Evolutionary conservation across 2,113 vertebrate species (phyloP).

Genomic region (Narcine bancroftii): DNA sequence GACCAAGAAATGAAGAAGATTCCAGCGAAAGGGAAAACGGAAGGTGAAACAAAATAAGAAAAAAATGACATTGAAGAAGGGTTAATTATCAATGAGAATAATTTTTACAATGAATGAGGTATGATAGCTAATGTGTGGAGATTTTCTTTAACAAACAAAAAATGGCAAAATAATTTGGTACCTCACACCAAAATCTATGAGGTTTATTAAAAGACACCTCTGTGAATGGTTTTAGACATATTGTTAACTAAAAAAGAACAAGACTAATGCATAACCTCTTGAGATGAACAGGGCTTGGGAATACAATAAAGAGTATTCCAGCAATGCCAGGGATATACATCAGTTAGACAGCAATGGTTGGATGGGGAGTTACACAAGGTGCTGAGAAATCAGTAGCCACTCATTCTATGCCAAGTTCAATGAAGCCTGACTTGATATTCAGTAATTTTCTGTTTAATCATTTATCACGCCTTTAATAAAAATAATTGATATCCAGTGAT

Average conservation of each 20-base stretch:
- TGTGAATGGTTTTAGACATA: constrained; percentile 1
- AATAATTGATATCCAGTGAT: constrained; percentile 33
- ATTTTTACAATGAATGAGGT: background rate
- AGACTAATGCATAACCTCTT: constrained; percentile 17
- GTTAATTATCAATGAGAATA: background rate
- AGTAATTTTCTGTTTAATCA: constrained; percentile 35
- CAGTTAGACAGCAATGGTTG: constrained; percentile 10
- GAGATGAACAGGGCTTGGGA: constrained; percentile 6
- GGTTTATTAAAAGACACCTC: background rate
- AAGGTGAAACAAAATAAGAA: background rate
- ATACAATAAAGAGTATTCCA: constrained; percentile 18
- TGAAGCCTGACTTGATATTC: constrained; percentile 30
- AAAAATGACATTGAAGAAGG: background rate
- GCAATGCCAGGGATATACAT: background rate
- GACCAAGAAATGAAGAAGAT: background rate
- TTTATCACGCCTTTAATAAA: constrained; percentile 33
- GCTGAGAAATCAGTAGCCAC: constrained; percentile 23
- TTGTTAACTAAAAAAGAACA: constrained; percentile 26
- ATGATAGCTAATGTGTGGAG: background rate
- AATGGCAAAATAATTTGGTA: background rate
- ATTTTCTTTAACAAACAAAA: constrained; percentile 1
- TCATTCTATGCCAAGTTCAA: constrained; percentile 25
- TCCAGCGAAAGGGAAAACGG: background rate
- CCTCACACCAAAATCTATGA: background rate
- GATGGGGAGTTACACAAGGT: background rate